Evolutionary conservation across 1,140 invertebrate genomes (phyloP).

Genomic region (Tetramorium alpestre): DNA sequence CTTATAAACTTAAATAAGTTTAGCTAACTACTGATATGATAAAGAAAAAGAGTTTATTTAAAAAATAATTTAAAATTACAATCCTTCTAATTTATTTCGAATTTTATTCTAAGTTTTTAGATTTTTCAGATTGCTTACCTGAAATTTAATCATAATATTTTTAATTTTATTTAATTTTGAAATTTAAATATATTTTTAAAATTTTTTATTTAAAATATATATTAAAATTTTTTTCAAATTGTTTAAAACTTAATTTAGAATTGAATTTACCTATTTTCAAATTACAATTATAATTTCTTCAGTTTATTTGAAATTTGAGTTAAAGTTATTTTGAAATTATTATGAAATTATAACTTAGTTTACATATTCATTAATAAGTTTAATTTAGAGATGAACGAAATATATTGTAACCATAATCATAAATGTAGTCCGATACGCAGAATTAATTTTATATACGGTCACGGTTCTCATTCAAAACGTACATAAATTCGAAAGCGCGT

Average conservation of each 20-base stretch:
- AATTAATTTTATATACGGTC: not conserved
- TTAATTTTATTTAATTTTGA: not conserved
- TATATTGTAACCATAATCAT: not conserved
- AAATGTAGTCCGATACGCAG: not conserved
- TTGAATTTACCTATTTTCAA: not conserved
- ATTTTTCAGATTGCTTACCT: not conserved
- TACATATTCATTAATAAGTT: not conserved
- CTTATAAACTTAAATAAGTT: constrained; percentile 1
- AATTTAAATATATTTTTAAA: not conserved
- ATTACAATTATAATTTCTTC: not conserved
- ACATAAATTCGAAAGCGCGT: not conserved
- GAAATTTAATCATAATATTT: not conserved
- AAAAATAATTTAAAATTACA: not conserved
- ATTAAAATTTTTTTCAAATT: not conserved
- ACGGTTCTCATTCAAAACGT: not conserved
- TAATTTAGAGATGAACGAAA: not conserved
- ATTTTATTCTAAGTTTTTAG: not conserved
- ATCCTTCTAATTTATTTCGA: not conserved
- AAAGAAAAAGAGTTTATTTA: not conserved
- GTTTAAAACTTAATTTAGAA: not conserved
- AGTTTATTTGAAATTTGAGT: not conserved
- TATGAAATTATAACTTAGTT: not conserved
- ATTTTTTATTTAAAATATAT: not conserved
- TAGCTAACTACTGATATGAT: not conserved
- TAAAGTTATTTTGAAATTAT: not conserved